Evolutionary conservation across 2,113 vertebrate genomes (phyloP), one percentile per base, ranked within the genome.

Genomic region (Antigone vipio): DNA sequence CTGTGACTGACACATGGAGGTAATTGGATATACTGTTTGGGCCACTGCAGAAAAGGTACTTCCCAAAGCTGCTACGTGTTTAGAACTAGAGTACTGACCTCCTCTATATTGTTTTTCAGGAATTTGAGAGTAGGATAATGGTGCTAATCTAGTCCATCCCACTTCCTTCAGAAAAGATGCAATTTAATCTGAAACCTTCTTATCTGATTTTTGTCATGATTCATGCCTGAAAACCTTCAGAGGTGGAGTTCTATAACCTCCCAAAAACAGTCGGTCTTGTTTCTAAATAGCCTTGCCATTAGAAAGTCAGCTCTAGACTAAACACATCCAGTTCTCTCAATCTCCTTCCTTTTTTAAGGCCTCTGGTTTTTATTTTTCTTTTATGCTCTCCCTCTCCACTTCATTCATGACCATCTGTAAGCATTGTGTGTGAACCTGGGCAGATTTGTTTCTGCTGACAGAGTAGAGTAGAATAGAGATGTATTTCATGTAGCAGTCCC

Each of bases 371-470:
- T 69, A 18, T 69, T 91, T 93, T 87, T 62, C 19, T 53, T 73
- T 58, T 30, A 16, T 44, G 7, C 5, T 85, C 9, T 9, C 13
- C 29, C 6, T 91, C 18, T 59, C 45, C 62, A 27, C 34, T 63
- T 68, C 9, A 66, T 84, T 53, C 30, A 1, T 15, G 21, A 86
- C 30, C 0, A 0, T 68, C 2, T 0, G 30, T 64, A 68, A 72
- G 23, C 47, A 26, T 18, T 55, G 35, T 20, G 17, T 4, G 1
- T 72, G 53, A 67, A 64, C 82, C 45, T 8, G 13, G 6, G 17
- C 18, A 42, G 35, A 29, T 66, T 75, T 0, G 0, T 56, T 92
- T 80, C 67, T 83, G 12, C 14, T 56, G 16, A 21, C 53, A 30
- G 20, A 80, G 18, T 45, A 34, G 23, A 69, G 55, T 56, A 66